Conservation (phyloP, 2,797 vertebrate species). For the Okamejei kenojei region DNA sequence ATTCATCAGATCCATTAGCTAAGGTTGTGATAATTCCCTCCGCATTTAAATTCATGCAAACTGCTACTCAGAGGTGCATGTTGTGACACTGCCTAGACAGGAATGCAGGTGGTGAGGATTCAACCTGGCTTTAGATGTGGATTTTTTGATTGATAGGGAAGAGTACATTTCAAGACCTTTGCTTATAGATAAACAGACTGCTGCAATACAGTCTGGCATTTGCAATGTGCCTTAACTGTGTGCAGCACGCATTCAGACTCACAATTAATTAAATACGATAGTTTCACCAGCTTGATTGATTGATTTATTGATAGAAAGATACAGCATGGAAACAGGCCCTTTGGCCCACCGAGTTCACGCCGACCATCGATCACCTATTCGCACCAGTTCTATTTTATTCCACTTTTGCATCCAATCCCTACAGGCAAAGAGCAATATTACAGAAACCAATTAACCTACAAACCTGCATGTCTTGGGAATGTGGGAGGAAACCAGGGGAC, state of each 20-base stretch:
- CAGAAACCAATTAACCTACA: no score
- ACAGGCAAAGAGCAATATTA: no score
- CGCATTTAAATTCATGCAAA: not conserved
- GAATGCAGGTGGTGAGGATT: not conserved
- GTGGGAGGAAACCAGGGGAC: no score
- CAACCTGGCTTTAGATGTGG: not conserved
- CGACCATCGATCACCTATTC: no score
- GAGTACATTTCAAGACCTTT: not conserved
- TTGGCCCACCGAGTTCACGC: no score
- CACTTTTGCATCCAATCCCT: no score
- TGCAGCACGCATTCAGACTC: not conserved
- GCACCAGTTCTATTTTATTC: no score
- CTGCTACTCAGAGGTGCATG: not conserved
- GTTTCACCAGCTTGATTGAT: not conserved
- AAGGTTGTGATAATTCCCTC: not conserved
- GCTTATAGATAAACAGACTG: not conserved
- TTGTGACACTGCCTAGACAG: not conserved
- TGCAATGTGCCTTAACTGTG: not conserved
- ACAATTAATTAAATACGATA: not conserved
- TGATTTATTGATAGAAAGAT: no score
- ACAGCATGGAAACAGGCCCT: no score
- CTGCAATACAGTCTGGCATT: not conserved
- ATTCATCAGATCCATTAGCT: not conserved
- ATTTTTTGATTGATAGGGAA: not conserved
- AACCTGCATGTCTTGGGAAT: no score